Base-by-base conservation (phyloP, 2,113 vertebrate species). In the Aphelocoma coerulescens region DNA sequence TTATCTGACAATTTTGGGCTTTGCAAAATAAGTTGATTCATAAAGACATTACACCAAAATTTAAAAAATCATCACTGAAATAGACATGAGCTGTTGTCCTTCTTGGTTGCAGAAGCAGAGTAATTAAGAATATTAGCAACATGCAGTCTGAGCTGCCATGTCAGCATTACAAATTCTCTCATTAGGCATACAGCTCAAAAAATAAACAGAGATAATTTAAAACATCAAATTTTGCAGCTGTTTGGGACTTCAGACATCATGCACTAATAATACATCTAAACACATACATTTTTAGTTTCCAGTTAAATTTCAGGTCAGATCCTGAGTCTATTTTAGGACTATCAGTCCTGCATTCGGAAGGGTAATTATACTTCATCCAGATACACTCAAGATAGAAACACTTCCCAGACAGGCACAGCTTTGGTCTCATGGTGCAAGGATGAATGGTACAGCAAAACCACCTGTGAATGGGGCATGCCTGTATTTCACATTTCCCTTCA, bases 291-390 rank as follows among this genome's bases (percentile, higher is more conserved):
- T 66, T 61, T 54, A 71, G 58, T 32, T 85, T 79, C 32, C 72
- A 73, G n/a, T 66, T 92, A 88, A 76, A 69, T 91, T 88, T 85
- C 88, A 85, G 78, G 85, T 88, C 54, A 79, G 67, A 90, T 79
- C 17, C 37, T 37, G 23, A 90, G 28, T 32, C n/a, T 83, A 88
- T 82, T 83, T 89, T 44, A 85, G 58, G 58, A 93, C 58, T 73
- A 73, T 28, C n/a, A 85, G 9, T 74, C 55, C 69, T 74, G 51
- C 33, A 71, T 91, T 89, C 71, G 16, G 48, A 91, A 65, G 49
- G 11, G 41, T 69, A 76, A 88, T 78, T 88, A 66, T 15, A 11
- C 32, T 79, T 88, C 52, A 68, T 46, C 41, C 28, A 88, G 75
- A 65, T 73, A 62, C 3, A 51, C 10, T 27, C 43, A 46, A 87